Percentiles rank a stretch among this genome's conserved stretches.
Conservation (phyloP, 2,888 invertebrate genomes). For the Dicyrtoma fusca region DNA sequence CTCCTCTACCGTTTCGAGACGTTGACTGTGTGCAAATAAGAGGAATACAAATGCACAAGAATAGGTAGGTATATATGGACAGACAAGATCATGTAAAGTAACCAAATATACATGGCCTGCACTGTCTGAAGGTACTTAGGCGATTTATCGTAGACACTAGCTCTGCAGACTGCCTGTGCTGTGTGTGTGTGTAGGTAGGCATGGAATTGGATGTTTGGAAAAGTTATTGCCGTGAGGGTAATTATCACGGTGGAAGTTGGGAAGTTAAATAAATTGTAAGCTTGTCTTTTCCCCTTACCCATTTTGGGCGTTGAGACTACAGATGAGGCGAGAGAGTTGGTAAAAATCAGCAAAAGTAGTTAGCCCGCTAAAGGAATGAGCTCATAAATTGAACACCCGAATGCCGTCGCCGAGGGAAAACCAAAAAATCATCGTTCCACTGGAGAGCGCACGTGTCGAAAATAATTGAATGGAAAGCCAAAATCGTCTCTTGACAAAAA, state of each 20-base stretch:
- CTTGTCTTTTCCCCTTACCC: slow-evolving; percentile 16
- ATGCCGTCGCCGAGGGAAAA: slow-evolving; percentile 22
- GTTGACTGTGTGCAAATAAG: too few species aligned
- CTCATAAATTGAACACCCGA: slow-evolving; percentile 32
- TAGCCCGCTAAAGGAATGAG: slow-evolving; percentile 36
- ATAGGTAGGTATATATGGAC: too few species aligned
- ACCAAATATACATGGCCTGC: too few species aligned
- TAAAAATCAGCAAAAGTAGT: slow-evolving; percentile 38
- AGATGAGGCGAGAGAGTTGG: slow-evolving; percentile 25
- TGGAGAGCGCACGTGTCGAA: slow-evolving; percentile 32
- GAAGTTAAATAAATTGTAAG: slow-evolving; percentile 20
- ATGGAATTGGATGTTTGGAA: neutral
- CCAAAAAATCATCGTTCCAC: slow-evolving; percentile 16
- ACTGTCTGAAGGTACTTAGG: neutral
- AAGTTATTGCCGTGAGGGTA: slow-evolving; percentile 20
- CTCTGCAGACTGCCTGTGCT: neutral
- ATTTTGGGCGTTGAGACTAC: slow-evolving; percentile 24
- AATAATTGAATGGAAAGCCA: slow-evolving; percentile 32
- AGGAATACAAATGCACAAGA: too few species aligned
- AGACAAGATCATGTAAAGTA: too few species aligned
- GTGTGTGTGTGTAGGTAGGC: neutral
- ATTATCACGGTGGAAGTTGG: slow-evolving; percentile 27
- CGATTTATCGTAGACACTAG: neutral
- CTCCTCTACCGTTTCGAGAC: too few species aligned
- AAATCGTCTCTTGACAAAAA: slow-evolving; percentile 13